Evolutionary conservation across 2,113 vertebrate genomes (phyloP).

Genomic region (Scolopax mira): DNA sequence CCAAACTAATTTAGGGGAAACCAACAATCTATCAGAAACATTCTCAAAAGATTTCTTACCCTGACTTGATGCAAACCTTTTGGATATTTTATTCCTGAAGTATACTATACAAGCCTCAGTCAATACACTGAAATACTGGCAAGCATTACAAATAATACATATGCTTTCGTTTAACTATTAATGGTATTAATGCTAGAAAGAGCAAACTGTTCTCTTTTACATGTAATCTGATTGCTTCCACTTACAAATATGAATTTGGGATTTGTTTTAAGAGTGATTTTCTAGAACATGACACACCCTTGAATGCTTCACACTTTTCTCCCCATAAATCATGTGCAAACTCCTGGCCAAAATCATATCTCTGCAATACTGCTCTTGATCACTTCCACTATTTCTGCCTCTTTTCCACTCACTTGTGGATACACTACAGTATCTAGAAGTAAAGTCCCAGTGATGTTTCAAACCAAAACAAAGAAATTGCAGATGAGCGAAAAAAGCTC

Average conservation of each 20-base stretch:
- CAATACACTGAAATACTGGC: neutral
- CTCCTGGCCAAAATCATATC: neutral
- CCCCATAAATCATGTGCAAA: neutral
- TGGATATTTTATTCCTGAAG: neutral
- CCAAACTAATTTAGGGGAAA: slow-evolving; percentile 2
- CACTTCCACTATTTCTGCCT: neutral
- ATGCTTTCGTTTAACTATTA: slow-evolving; percentile 25
- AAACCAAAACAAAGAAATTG: neutral
- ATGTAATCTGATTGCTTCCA: neutral
- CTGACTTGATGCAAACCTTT: neutral
- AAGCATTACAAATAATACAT: neutral
- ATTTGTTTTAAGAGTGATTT: neutral
- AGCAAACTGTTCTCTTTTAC: neutral
- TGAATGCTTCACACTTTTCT: neutral
- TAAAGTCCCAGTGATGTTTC: neutral
- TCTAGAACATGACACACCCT: slow-evolving; percentile 1
- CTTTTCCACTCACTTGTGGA: neutral
- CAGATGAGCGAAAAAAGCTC: neutral
- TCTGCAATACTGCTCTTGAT: neutral
- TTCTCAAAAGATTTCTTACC: neutral
- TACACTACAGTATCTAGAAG: neutral
- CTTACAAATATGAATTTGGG: slow-evolving; percentile 18
- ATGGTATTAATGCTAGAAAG: neutral
- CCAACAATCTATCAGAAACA: neutral
- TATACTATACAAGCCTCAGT: neutral